Conservation (phyloP, 1,140 invertebrate species). For the Meteorus sp. region DNA sequence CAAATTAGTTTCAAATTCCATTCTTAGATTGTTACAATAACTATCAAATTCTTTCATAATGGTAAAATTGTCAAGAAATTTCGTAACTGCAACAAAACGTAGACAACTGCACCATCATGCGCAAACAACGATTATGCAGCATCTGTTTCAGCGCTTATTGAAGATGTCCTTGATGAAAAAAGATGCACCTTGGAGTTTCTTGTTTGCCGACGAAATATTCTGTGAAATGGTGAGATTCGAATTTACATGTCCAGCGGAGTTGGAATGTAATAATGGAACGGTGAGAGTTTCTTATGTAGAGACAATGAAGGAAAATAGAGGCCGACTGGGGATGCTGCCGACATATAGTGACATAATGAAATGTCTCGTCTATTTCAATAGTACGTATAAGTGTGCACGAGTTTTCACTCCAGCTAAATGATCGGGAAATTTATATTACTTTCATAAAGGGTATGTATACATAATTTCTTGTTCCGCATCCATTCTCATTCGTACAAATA, state of each 20-base stretch:
- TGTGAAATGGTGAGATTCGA: not conserved
- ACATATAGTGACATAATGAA: constrained; percentile 21
- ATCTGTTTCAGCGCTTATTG: constrained; percentile 4
- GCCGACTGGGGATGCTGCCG: not conserved
- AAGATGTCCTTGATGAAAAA: not conserved
- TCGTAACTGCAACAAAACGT: not conserved
- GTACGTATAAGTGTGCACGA: not conserved
- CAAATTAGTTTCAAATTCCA: too few relatives aligned
- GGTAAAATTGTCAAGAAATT: not conserved
- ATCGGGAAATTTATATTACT: constrained; percentile 13
- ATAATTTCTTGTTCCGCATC: too few relatives aligned
- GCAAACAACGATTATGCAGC: not conserved
- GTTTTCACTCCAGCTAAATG: not conserved
- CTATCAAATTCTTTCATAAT: not conserved
- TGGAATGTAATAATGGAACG: constrained; percentile 22
- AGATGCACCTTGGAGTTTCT: not conserved
- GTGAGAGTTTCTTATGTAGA: constrained; percentile 12
- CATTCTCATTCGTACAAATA: too few relatives aligned
- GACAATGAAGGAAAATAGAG: not conserved
- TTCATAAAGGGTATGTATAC: not conserved
- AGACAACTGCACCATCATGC: too few relatives aligned
- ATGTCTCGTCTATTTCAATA: constrained; percentile 23
- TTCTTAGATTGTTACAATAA: too few relatives aligned
- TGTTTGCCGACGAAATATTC: not conserved
- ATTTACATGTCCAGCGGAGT: not conserved